Base-by-base conservation (phyloP, 92 coral and sea anemone species). In the Zoanthus solanderi region DNA sequence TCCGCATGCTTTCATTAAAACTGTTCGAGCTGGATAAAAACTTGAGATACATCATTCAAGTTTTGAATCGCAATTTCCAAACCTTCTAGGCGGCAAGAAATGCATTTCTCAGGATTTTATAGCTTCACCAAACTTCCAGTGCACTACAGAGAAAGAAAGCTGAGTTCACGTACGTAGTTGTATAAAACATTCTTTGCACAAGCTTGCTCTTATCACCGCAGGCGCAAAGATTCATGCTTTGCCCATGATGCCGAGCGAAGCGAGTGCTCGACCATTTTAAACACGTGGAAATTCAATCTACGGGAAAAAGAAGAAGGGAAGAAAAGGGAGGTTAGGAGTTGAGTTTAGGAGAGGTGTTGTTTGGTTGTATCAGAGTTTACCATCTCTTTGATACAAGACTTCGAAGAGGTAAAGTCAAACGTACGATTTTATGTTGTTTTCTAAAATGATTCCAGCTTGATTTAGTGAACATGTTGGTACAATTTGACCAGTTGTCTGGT, bases 261-360 rank as follows among this genome's bases (percentile, higher is more conserved):
- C 7, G 37, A 30, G 45, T 17, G 29, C 68, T 50, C 23, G 66
- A 77, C 68, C 34, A 54, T 77, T 77, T 77, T 45, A 77, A 77
- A 77, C 82, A 77, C 82, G 82, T 77, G 82, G 82, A 77, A 46
- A 77, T 77, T 42, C 82, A 54, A 77, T 52, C 68, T 61, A 53
- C 66, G 85, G 44, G 63, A 65, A 52, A 60, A 23, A 9, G 84
- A 13, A 11, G 75, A 44, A 68, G 57, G 54, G 72, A 81, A 66
- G 60, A 6, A 23, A 4, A 16, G 63, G 75, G 85, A 67, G 85
- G 34, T 75, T 58, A 56, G 84, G 84, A 79, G 84, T 66, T 46
- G 85, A 81, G 85, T 63, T 81, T 81, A 63, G 75, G 85, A 66
- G 85, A 77, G 85, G 85, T 81, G 85, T 65, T 42, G 61, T 67